Evolutionary conservation across 2,888 invertebrate genomes (phyloP).

Genomic region (Silvanus unidentatus): DNA sequence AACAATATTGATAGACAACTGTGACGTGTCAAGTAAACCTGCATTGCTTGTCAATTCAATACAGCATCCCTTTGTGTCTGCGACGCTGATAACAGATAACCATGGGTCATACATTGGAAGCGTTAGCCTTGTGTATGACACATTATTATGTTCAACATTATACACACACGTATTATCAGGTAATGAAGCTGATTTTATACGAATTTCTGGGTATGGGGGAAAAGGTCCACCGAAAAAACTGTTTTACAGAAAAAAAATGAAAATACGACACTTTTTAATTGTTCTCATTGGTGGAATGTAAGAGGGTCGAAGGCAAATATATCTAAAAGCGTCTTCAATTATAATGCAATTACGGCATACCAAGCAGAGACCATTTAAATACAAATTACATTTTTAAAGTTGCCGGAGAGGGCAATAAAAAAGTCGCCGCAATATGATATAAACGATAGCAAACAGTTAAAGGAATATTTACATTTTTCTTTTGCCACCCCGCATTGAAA

Average conservation of each 20-base stretch:
- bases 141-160: slow-evolving; percentile 27
- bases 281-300: too few relatives aligned
- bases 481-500: slow-evolving; percentile 17
- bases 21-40: slow-evolving; percentile 38
- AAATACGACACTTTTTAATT: too few relatives aligned
- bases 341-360: slow-evolving; percentile 31
- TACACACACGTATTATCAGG: too few relatives aligned
- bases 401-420: slow-evolving; percentile 29
- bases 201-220: too few relatives aligned
- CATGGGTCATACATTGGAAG: slow-evolving; percentile 36
- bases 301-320: too few relatives aligned
- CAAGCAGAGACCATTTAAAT: slow-evolving; percentile 30
- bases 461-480: slow-evolving; percentile 31
- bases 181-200: too few relatives aligned
- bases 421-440: slow-evolving; percentile 34
- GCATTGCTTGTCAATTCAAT: slow-evolving; percentile 37
- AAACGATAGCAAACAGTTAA: slow-evolving; percentile 26
- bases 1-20: slow-evolving; percentile 36
- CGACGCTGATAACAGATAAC: slow-evolving; percentile 33
- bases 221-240: too few relatives aligned
- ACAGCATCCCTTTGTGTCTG: slow-evolving; percentile 31
- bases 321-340: too few relatives aligned
- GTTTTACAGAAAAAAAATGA: too few relatives aligned
- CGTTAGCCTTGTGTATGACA: slow-evolving; percentile 37
- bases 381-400: slow-evolving; percentile 38